Base-by-base conservation (phyloP, 2,888 invertebrate genomes). In the Bellardia pandia region DNA sequence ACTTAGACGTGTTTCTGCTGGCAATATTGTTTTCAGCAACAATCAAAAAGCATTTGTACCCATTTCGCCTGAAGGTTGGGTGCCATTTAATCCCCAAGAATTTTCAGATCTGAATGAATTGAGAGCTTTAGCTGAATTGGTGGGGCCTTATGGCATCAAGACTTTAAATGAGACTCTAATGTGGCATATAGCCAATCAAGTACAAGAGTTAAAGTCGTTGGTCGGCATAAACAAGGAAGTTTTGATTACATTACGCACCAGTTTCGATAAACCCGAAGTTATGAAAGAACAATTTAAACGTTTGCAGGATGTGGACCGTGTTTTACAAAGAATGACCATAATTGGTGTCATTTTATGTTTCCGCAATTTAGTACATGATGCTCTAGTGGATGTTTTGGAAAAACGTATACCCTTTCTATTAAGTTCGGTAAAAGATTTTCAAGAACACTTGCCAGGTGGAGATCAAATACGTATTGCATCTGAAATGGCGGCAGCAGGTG, bases 71-170 rank as follows among this genome's bases (percentile, higher is more conserved):
- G 98, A 98, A 94, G 97, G 98, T 13, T 97, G 98, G 76, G 96
- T 98, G 89, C 98, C 98, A 0, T 99, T 99, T 92, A 98, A 98
- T 93, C 99, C 99, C 0, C 99, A 99, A 93, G 99, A 99, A 92
- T 99, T 98, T 94, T 98, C 99, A 0, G 99, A 99, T 93, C 96
- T 99, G 23, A 98, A 97, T 94, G 99, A 99, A 92, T 94, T 99
- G 72, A 95, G 98, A 89, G 97, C 99, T 0, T 94, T 99, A 68
- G 98, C 98, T 1, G 99, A 99, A 94, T 94, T 99, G 42, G 98
- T 99, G 89, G 99, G 99, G 0, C 99, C 99, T 0, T 99, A 99
- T 92, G 99, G 99, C 6, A 99, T 99, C 96, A 99, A 99, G 92
- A 96, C 98, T 91, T 94, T 99, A 78, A 98, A 98, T 92, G 99